Evolutionary conservation across 2,888 invertebrate species (phyloP), one percentile per base, ranked within the genome.

Genomic region (Pachliopta kotzebuea): DNA sequence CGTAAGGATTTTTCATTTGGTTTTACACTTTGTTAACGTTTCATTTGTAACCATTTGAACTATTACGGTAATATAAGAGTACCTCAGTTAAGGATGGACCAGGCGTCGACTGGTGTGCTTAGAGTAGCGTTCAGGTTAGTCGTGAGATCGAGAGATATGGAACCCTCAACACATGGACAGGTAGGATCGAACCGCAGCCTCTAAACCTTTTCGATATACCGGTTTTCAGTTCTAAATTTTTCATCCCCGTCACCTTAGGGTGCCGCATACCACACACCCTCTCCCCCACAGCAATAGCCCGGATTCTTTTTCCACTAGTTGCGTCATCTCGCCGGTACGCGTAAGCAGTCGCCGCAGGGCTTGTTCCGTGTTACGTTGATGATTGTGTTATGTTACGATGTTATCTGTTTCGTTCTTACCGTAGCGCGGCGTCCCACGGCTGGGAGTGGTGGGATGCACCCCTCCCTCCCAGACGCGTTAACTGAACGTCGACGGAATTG

Each of bases 21-120:
- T 79, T 85, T 84, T 89, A 90, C 86, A 90, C 83, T 89, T 87
- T 90, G 91, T 91, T 91, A 90, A 84, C 83, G 90, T 90, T 91
- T 91, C 68, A 85, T 91, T 91, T 90, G 84, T 90, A 90, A 89
- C 87, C 86, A 86, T 88, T 88, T 89, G 76, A 90, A 89, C 85
- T 90, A 90, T 89, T 90, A 88, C 85, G 79, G 86, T 88, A 88
- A 84, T 81, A 83, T 86, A 88, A 89, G 86, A 83, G 81, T 87
- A 90, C 86, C 90, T 91, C 90, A 88, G 89, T 88, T 90, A 87
- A 90, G 87, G 90, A 89, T 88, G 87, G 90, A 90, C 90, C 90
- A 90, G 88, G 89, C 90, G 90, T 89, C 90, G 90, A 90, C 90
- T 90, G 90, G 89, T 89, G 84, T 86, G 84, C 83, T 83, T 81